A percentile compares a stretch with the other conserved stretches of the same genome.
Evolutionary conservation across 2,888 invertebrate species (phyloP).

Genomic region (Gari tellinella): DNA sequence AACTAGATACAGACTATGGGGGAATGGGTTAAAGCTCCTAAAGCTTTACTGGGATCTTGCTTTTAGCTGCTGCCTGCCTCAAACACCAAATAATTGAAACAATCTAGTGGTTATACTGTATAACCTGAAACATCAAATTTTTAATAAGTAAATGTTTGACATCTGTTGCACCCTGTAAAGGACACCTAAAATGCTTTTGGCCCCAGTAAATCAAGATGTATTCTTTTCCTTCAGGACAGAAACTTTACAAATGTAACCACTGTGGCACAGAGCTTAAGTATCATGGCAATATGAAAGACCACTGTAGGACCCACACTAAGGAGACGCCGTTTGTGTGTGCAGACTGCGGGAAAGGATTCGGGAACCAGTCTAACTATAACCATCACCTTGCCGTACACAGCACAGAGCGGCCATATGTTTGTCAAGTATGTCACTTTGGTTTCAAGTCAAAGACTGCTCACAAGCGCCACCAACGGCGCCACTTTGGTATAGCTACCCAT

Average conservation of each 20-base stretch:
- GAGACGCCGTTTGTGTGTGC: slow-evolving; percentile 51
- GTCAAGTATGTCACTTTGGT: slow-evolving; percentile 55
- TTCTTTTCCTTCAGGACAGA: slow-evolving; percentile 10
- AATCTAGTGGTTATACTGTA: too few species aligned
- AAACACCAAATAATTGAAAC: too few species aligned
- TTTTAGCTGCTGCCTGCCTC: too few species aligned
- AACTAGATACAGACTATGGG: too few species aligned
- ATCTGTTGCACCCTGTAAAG: too few species aligned
- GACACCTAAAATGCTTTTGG: too few species aligned
- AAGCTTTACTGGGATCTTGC: too few species aligned
- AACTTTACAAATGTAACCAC: slow-evolving; percentile 9
- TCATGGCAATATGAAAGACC: slow-evolving; percentile 32
- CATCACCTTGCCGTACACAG: slow-evolving; percentile 58
- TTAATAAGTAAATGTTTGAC: too few species aligned
- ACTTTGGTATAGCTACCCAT: slow-evolving; percentile 21
- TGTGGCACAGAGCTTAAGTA: slow-evolving; percentile 16
- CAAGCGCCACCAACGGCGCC: slow-evolving; percentile 49
- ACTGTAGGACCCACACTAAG: slow-evolving; percentile 39
- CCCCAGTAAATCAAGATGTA: too few species aligned
- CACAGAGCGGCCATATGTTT: slow-evolving; percentile 56
- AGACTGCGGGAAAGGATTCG: slow-evolving; percentile 46
- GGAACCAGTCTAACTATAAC: slow-evolving; percentile 48
- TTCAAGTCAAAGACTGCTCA: slow-evolving; percentile 56
- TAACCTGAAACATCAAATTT: too few species aligned
- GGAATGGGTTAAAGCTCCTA: too few species aligned